phyloP scores from a whole-genome alignment of 2,113 vertebrate genomes.

The Pardalotus punctatus region DNA sequence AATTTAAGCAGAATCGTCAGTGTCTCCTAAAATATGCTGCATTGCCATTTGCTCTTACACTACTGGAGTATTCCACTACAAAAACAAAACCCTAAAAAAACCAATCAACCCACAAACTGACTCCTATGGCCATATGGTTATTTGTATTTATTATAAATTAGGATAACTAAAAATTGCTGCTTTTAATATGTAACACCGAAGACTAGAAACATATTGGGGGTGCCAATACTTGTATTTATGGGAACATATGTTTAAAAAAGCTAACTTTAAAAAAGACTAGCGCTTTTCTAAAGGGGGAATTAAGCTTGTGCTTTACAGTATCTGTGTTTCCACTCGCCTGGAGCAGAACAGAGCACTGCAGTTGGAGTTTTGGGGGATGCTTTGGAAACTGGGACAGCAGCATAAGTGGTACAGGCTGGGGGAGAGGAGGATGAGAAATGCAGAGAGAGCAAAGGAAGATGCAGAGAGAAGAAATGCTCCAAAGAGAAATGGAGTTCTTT shows the following conservation, averaged over 20 bases:
- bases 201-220: not conserved
- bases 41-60: not conserved
- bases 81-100: not conserved
- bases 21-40: not conserved
- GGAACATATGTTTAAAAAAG: not conserved
- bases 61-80: not conserved
- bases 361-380: slow-evolving; percentile 65
- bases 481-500: slow-evolving; percentile 82
- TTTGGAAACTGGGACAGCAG: slow-evolving; percentile 75
- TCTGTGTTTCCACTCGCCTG: slow-evolving; percentile 63
- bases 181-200: not conserved
- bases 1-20: not conserved
- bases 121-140: not conserved
- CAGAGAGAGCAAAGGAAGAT: slow-evolving; percentile 68
- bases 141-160: not conserved
- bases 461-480: slow-evolving; percentile 76
- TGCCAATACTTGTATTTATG: not conserved
- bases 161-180: not conserved
- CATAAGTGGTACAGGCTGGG: slow-evolving; percentile 57
- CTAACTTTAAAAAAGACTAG: not conserved
- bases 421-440: slow-evolving; percentile 73
- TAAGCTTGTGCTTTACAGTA: not conserved
- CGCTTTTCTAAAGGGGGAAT: not conserved
- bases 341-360: slow-evolving; percentile 79
- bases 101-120: not conserved